Percentiles rank a stretch among this genome's conserved stretches.
These are phyloP conservation scores for Drosophila phalerata DNA, from an alignment of 2,888 invertebrate species.

Conservation along the genomic window DNA sequence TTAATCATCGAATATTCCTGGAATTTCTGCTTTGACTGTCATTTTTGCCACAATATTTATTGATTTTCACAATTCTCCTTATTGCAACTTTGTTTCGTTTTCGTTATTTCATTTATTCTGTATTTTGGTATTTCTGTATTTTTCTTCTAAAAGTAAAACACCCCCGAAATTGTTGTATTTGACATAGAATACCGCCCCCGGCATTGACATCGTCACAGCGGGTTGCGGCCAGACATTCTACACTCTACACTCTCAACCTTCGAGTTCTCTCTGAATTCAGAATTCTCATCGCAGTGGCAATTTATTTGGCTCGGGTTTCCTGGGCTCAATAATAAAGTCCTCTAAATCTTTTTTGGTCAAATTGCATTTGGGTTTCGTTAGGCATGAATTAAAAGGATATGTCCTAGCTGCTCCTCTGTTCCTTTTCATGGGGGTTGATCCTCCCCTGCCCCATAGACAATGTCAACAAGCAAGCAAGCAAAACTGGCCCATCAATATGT, in stretches of 20 bases:
- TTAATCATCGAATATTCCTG: constrained; percentile 20
- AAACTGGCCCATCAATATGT: constrained; percentile 52
- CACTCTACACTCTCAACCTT: constrained; percentile 16
- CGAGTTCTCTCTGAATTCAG: background rate
- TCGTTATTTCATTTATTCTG: background rate
- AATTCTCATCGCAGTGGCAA: constrained; percentile 41
- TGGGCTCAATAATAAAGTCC: constrained; percentile 67
- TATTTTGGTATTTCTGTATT: constrained; percentile 19
- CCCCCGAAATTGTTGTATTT: constrained; percentile 45
- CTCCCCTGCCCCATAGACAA: constrained; percentile 32
- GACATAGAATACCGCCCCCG: constrained; percentile 49
- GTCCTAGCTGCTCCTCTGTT: constrained; percentile 12
- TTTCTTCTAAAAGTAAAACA: constrained; percentile 44
- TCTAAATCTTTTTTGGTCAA: constrained; percentile 71
- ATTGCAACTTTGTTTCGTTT: constrained; percentile 42
- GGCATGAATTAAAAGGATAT: constrained; percentile 66
- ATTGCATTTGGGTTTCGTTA: constrained; percentile 64
- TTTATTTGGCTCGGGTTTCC: constrained; percentile 59
- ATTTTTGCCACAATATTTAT: constrained; percentile 57
- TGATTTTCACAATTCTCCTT: constrained; percentile 50
- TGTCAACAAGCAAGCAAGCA: constrained; percentile 61
- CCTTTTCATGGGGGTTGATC: constrained; percentile 48
- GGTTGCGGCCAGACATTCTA: constrained; percentile 35
- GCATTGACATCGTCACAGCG: constrained; percentile 42
- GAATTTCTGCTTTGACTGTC: constrained; percentile 29